Evolutionary conservation across 2,113 vertebrate species (phyloP).

Genomic region (Himantopus leucocephalus): DNA sequence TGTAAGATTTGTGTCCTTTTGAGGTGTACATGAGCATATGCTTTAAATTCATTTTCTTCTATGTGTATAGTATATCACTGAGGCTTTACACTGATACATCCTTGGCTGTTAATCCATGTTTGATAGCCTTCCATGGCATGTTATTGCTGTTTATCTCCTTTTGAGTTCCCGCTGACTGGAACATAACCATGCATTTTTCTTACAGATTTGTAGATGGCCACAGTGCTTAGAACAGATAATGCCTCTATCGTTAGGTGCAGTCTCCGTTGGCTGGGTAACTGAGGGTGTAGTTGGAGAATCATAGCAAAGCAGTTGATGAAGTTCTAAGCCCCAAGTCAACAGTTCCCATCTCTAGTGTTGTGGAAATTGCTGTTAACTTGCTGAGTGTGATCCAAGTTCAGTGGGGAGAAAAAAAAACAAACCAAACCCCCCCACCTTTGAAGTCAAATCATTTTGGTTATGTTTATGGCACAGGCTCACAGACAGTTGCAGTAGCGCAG

Average conservation of each 20-base stretch:
- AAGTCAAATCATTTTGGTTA: background rate
- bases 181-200: background rate
- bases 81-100: background rate
- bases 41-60: background rate
- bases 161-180: background rate
- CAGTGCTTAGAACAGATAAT: background rate
- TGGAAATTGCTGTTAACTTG: background rate
- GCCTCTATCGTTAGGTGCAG: background rate
- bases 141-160: background rate
- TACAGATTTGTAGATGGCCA: background rate
- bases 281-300: background rate
- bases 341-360: background rate
- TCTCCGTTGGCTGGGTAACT: rapidly evolving
- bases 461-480: background rate
- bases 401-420: background rate
- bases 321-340: background rate
- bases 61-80: background rate
- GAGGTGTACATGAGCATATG: background rate
- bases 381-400: background rate
- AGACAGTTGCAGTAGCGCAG: background rate
- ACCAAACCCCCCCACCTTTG: background rate
- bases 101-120: background rate
- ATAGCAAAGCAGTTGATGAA: background rate
- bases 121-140: background rate
- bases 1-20: background rate